A percentile compares a stretch with the other conserved stretches of the same genome.
Conservation (phyloP, 2,888 invertebrate species). For the Lysandra bellargus region DNA sequence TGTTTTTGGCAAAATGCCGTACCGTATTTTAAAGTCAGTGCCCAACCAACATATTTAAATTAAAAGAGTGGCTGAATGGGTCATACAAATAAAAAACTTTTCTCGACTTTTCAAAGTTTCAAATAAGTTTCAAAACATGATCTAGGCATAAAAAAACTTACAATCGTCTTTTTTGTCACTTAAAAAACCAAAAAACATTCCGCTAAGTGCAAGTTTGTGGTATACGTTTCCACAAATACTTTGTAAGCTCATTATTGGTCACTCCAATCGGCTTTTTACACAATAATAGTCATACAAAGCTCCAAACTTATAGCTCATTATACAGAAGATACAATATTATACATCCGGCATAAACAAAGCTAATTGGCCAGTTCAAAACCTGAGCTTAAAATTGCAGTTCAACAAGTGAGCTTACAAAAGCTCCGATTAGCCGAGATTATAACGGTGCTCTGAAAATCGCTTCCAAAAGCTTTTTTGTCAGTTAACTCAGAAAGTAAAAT, state of each 20-base stretch:
- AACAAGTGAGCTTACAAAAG: constrained; percentile 30
- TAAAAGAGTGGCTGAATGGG: neutral
- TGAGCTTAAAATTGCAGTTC: constrained; percentile 31
- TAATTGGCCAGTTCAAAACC: constrained; percentile 28
- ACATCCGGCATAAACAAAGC: constrained; percentile 28
- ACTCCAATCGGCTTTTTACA: neutral
- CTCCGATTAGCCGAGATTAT: constrained; percentile 29
- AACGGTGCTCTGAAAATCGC: constrained; percentile 11
- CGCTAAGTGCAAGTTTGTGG: neutral
- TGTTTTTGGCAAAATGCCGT: no score
- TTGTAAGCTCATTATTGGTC: neutral
- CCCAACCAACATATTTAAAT: neutral
- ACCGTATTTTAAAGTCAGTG: neutral
- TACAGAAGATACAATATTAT: constrained; percentile 25
- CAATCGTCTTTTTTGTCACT: no score
- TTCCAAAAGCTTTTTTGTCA: constrained; percentile 1
- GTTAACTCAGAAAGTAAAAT: constrained; percentile 1
- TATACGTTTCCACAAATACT: neutral
- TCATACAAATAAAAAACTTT: no score
- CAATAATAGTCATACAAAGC: constrained; percentile 27
- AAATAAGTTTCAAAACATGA: no score
- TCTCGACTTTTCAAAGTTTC: no score
- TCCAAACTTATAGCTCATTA: constrained; percentile 12
- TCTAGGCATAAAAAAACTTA: no score
- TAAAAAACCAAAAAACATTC: neutral